These are phyloP conservation scores for Darevskia mixta DNA, from an alignment of 2,797 vertebrate genomes.

Conservation along the genomic window DNA sequence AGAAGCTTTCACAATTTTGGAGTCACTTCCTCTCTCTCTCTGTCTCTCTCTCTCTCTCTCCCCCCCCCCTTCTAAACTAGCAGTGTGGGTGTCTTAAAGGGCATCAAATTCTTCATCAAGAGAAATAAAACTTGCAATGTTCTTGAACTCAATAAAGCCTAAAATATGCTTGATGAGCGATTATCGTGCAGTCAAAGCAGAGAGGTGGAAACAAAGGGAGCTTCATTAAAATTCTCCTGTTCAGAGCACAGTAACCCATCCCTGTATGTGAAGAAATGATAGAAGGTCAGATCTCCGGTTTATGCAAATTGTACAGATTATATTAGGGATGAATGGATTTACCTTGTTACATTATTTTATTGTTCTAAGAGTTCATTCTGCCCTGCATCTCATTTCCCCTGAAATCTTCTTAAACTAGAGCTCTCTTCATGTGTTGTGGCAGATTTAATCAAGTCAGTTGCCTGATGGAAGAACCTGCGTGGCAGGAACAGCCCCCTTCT, in stretches of 20 bases:
- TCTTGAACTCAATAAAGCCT: slow-evolving; percentile 48
- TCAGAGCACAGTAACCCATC: neutral
- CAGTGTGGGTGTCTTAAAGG: slow-evolving; percentile 49
- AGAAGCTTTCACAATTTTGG: slow-evolving; percentile 52
- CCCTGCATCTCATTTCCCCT: neutral
- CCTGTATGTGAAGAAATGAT: neutral
- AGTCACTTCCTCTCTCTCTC: slow-evolving; percentile 41
- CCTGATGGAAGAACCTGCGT: too few relatives aligned
- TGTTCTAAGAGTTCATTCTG: neutral
- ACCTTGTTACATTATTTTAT: neutral
- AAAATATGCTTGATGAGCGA: slow-evolving; percentile 50
- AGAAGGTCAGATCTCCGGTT: neutral
- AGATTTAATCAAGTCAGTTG: too few relatives aligned
- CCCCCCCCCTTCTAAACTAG: slow-evolving; percentile 30
- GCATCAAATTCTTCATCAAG: slow-evolving; percentile 43
- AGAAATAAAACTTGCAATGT: slow-evolving; percentile 38
- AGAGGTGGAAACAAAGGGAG: slow-evolving; percentile 28
- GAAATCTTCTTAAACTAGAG: neutral
- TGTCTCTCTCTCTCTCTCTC: slow-evolving; percentile 4
- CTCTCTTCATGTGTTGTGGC: too few relatives aligned
- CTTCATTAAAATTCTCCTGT: neutral
- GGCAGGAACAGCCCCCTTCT: too few relatives aligned
- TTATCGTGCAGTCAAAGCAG: slow-evolving; percentile 27
- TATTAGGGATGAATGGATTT: neutral
- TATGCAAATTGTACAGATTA: neutral